Evolutionary conservation across 1,140 invertebrate species (phyloP), one percentile per base, ranked within the genome.

Genomic region (Carposina sasakii): DNA sequence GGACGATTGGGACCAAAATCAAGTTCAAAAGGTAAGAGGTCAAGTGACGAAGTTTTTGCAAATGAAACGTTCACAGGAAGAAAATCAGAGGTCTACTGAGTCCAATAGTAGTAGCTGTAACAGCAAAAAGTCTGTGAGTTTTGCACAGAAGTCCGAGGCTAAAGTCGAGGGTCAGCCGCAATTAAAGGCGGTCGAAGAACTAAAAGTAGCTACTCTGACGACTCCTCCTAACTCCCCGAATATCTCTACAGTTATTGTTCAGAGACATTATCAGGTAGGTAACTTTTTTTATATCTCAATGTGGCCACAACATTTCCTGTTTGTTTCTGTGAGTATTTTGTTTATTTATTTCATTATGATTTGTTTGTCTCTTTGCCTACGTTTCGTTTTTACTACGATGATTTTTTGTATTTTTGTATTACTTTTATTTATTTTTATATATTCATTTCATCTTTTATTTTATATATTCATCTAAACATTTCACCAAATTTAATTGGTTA

Each of bases 161-260:
- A 84, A 77, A 54, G 60, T 53, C 41, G 76, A 81, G 37, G 48
- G 62, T 22, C 56, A 54, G 63, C 59, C 60, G 39, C 61, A 46
- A 43, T 49, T 72, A 34, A 85, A 81, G 50, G 56, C 62, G 21
- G 59, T 83, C 42, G 81, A 79, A 49, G 78, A 87, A 43, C 47
- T 76, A 26, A 83, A 84, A 60, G 69, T 71, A 49, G 67, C 77
- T 34, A 79, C 65, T 55, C 75, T 87, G 15, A 78, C 85, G 31
- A 91, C 90, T 23, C 91, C 91, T 44, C 91, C 91, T 28, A 92
- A 92, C 69, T 92, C 91, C 20, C 91, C 91, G 21, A 91, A 91
- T 76, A 89, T 91, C 55, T 90, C 89, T 26, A 85, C 88, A 52
- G 81, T 87, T 52, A 63, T 85, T 60, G 77, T 76, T 48, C 86